Evolutionary conservation across 2,888 invertebrate species (phyloP).

Genomic region (Papilio protenor): DNA sequence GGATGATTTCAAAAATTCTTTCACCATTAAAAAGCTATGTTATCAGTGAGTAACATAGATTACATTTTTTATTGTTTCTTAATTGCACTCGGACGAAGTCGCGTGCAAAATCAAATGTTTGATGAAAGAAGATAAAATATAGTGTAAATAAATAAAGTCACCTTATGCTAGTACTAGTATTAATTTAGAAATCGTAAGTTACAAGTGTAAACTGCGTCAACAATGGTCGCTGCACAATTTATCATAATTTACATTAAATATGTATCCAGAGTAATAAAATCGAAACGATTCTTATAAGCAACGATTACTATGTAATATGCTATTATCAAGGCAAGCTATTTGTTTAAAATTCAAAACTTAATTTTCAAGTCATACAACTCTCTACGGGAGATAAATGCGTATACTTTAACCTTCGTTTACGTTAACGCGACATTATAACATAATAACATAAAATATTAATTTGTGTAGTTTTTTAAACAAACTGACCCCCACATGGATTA

Average conservation of each 20-base stretch:
- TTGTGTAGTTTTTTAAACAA: neutral
- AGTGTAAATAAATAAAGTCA: neutral
- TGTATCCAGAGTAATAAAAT: slow-evolving; percentile 20
- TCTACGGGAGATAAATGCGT: neutral
- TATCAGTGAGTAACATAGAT: too few relatives aligned
- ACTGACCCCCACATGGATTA: neutral
- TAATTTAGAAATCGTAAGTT: neutral
- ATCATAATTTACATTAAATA: slow-evolving; percentile 8
- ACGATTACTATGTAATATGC: slow-evolving; percentile 4
- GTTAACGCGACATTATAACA: neutral
- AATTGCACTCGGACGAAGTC: too few relatives aligned
- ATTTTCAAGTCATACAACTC: slow-evolving; percentile 11
- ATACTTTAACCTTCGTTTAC: neutral
- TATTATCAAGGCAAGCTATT: slow-evolving; percentile 11
- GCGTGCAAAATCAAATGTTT: neutral
- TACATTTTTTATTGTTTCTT: too few relatives aligned
- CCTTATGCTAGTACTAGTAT: neutral
- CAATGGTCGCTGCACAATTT: neutral
- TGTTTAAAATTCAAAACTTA: slow-evolving; percentile 3
- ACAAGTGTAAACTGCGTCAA: neutral
- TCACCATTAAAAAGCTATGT: too few relatives aligned
- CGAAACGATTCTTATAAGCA: neutral
- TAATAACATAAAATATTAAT: neutral
- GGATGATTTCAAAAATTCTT: too few relatives aligned
- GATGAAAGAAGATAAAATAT: neutral